A percentile compares a stretch with the other conserved stretches of the same genome.
Evolutionary conservation across 1,140 invertebrate species (phyloP).

Genomic region (Akabosia matsudoensis): DNA sequence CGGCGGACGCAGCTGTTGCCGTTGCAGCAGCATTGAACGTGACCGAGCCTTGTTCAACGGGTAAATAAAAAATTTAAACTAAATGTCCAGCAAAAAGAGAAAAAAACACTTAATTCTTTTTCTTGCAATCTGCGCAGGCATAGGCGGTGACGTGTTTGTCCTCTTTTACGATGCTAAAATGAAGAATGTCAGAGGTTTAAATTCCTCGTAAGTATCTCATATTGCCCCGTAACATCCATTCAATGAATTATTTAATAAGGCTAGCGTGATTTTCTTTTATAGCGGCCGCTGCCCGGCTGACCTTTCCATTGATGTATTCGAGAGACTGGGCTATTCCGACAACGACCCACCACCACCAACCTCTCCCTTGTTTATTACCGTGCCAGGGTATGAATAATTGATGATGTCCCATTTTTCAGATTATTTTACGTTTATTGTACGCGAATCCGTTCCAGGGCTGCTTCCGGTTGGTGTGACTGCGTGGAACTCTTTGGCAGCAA

Average conservation of each 20-base stretch:
- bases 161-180: slow-evolving; percentile 51
- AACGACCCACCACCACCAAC: slow-evolving; percentile 30
- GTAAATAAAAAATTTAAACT: not conserved
- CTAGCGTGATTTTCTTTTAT: not conserved
- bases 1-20: slow-evolving; percentile 56
- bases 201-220: not conserved
- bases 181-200: slow-evolving; percentile 43
- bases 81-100: not conserved
- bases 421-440: not conserved
- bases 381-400: slow-evolving; percentile 35
- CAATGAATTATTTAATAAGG: not conserved
- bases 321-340: slow-evolving; percentile 37
- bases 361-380: slow-evolving; percentile 39
- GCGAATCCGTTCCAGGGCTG: not conserved
- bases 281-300: slow-evolving; percentile 35
- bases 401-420: not conserved
- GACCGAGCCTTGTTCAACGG: slow-evolving; percentile 52
- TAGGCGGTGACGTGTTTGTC: slow-evolving; percentile 54
- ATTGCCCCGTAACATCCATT: too few relatives aligned
- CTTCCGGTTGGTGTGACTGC: not conserved
- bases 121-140: slow-evolving; percentile 32
- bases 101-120: not conserved
- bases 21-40: slow-evolving; percentile 53
- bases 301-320: slow-evolving; percentile 26
- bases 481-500: slow-evolving; percentile 41